A percentile compares a stretch with the other conserved stretches of the same genome.
These are phyloP conservation scores for Pseudopleuronectes americanus DNA, from an alignment of 2,797 vertebrate genomes.

Conservation along the genomic window DNA sequence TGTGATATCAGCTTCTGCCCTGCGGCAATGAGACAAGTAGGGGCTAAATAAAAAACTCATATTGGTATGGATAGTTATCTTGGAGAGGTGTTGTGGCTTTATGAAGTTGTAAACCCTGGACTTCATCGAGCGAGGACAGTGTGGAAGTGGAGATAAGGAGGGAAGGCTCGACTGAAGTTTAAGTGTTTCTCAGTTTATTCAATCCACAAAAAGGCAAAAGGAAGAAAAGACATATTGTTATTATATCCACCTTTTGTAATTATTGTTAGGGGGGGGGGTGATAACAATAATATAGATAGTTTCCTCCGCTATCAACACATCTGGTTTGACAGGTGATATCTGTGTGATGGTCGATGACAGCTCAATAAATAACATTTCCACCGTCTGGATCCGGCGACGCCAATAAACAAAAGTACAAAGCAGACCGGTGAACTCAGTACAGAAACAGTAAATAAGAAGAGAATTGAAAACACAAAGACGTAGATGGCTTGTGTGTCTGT, in stretches of 20 bases:
- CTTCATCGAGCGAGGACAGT: constrained; percentile 60
- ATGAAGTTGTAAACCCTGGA: constrained; percentile 66
- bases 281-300: background rate
- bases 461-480: background rate
- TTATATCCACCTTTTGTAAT: background rate
- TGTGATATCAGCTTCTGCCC: constrained; percentile 45
- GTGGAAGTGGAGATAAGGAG: constrained; percentile 66
- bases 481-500: constrained; percentile 17
- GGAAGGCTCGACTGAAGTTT: constrained; percentile 29
- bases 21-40: constrained; percentile 30
- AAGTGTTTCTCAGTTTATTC: constrained; percentile 57
- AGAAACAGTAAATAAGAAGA: no score
- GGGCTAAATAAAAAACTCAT: constrained; percentile 43
- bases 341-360: background rate
- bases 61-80: constrained; percentile 71
- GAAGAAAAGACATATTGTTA: constrained; percentile 6
- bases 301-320: background rate
- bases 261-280: background rate
- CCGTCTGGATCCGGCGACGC: no score
- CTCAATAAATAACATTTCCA: background rate
- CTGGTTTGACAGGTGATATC: background rate
- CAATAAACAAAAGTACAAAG: no score
- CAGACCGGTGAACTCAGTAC: no score
- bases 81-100: constrained; percentile 63
- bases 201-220: constrained; percentile 31